Conservation (phyloP, 2,113 vertebrate species). For the Myanophis thanlyinensis region DNA sequence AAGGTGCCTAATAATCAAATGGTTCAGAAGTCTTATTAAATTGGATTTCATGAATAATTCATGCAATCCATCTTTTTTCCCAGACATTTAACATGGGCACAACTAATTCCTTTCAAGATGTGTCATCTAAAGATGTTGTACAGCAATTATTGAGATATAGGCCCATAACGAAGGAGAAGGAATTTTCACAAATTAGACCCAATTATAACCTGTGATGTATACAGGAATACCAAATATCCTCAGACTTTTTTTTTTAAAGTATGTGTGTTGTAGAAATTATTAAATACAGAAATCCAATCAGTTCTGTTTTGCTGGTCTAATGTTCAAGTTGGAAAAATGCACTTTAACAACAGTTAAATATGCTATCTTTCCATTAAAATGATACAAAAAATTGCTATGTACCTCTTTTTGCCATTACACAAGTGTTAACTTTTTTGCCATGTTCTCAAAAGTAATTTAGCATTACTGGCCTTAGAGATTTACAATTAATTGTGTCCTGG, state of each 20-base stretch:
- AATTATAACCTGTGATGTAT: not conserved
- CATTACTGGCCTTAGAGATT: constrained; percentile 2
- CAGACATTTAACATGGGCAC: constrained; percentile 26
- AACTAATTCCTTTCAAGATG: constrained; percentile 49
- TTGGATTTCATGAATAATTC: constrained; percentile 47
- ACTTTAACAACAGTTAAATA: not conserved
- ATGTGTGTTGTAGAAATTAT: not conserved
- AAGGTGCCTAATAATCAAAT: constrained; percentile 36
- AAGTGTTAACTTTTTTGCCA: constrained; percentile 8
- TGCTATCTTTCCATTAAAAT: not conserved
- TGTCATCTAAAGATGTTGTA: constrained; percentile 2
- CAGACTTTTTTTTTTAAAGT: not conserved
- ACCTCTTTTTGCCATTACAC: not conserved
- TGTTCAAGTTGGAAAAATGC: not conserved
- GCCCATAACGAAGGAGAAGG: not conserved
- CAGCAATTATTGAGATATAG: constrained; percentile 14
- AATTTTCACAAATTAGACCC: not conserved
- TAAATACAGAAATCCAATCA: not conserved
- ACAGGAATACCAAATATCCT: not conserved
- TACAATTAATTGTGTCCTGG: constrained; percentile 10
- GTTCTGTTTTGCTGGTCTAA: not conserved
- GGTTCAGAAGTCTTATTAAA: constrained; percentile 42
- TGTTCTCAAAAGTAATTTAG: constrained; percentile 13
- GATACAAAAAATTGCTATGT: not conserved
- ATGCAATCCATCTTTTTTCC: constrained; percentile 19